phyloP scores from a whole-genome alignment of 2,888 invertebrate genomes.

The Elegia similella region DNA sequence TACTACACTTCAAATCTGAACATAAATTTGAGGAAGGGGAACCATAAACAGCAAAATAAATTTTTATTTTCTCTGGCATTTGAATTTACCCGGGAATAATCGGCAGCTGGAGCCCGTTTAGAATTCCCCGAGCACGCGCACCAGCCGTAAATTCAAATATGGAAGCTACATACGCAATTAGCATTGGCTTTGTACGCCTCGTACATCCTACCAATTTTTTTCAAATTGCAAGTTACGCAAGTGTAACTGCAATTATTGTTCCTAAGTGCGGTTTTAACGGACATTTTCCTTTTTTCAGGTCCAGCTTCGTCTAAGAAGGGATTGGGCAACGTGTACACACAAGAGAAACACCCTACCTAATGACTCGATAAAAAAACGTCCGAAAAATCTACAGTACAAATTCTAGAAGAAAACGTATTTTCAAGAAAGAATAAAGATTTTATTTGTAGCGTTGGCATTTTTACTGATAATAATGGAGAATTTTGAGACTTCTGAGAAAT shows the following conservation, averaged over 20 bases:
- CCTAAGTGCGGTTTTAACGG: conserved; percentile 23
- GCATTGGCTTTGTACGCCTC: conserved; percentile 49
- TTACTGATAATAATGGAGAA: background rate
- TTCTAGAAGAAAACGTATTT: conserved; percentile 26
- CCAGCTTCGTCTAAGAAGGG: conserved; percentile 57
- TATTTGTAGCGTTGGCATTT: conserved; percentile 1
- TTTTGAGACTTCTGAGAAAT: conserved; percentile 20
- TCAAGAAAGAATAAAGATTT: conserved; percentile 17
- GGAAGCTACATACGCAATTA: conserved; percentile 71
- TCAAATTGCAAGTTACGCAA: conserved; percentile 40
- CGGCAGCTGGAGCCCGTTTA: conserved; percentile 56
- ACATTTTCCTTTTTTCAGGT: conserved; percentile 58
- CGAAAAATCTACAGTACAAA: conserved; percentile 54
- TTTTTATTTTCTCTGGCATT: conserved; percentile 41
- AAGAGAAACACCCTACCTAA: conserved; percentile 66
- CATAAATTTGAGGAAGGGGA: background rate
- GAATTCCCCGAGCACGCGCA: conserved; percentile 58
- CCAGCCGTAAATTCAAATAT: conserved; percentile 65
- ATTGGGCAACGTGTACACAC: conserved; percentile 73
- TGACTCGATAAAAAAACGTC: conserved; percentile 33
- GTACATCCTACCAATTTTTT: conserved; percentile 45
- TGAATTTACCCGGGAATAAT: conserved; percentile 42
- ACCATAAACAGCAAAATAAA: conserved; percentile 30
- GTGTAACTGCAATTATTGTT: conserved; percentile 28
- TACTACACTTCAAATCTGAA: too few relatives aligned